A percentile compares a stretch with the other conserved stretches of the same genome.
Conservation (phyloP, 2,797 vertebrate species). For the Syndactyla subalaris region DNA sequence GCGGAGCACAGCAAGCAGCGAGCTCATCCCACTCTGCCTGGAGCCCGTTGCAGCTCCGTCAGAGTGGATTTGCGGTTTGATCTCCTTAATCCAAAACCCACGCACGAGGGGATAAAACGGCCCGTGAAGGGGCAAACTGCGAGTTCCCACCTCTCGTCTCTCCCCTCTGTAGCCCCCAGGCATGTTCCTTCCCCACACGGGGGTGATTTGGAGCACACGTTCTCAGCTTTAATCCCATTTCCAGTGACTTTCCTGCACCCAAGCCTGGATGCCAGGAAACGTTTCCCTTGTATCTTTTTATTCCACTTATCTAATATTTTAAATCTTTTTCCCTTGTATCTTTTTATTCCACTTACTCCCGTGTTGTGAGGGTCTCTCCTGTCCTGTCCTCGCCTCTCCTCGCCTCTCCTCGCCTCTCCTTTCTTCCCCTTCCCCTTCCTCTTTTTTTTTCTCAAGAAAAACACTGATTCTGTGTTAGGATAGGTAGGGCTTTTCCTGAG, state of each 20-base stretch:
- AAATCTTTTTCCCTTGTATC: background rate
- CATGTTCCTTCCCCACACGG: background rate
- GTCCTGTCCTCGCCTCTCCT: too few relatives aligned
- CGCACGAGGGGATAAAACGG: fast-evolving
- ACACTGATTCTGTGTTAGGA: fast-evolving
- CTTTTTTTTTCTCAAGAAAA: background rate
- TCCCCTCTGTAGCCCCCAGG: background rate
- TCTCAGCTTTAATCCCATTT: background rate
- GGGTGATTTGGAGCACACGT: fast-evolving
- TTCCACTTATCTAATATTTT: background rate
- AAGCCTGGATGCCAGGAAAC: background rate
- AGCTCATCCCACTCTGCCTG: background rate
- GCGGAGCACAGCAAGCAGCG: background rate
- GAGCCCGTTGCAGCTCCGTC: background rate
- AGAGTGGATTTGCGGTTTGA: background rate
- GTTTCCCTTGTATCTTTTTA: background rate
- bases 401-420: too few relatives aligned
- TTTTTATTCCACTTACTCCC: background rate
- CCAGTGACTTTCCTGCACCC: background rate
- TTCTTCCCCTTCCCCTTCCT: too few relatives aligned
- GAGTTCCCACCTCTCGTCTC: fast-evolving
- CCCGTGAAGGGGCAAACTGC: background rate
- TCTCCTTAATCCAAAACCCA: background rate
- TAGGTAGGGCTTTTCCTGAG: background rate
- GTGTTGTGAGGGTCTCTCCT: background rate